These are phyloP conservation scores for Halotydeus destructor DNA, from an alignment of 1,140 invertebrate genomes.

Conservation along the genomic window DNA sequence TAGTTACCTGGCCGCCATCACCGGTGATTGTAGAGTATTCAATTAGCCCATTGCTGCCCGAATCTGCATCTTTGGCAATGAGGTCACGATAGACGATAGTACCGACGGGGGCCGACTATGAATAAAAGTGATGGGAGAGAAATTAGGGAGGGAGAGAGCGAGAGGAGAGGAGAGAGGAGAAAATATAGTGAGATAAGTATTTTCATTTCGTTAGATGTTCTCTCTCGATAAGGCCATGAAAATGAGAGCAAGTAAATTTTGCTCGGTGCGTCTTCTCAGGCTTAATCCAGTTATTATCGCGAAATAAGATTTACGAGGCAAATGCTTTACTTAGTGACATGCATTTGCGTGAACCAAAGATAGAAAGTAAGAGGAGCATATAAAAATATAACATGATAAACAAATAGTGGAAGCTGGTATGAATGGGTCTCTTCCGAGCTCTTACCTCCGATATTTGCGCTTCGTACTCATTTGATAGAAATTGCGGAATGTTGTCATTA, in stretches of 20 bases:
- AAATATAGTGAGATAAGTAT: too few species aligned
- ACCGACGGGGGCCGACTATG: constrained; percentile 17
- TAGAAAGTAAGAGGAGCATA: neutral
- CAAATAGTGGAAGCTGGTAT: neutral
- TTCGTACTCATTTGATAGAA: constrained; percentile 47
- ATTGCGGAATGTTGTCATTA: constrained; percentile 49
- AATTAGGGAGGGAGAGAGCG: too few species aligned
- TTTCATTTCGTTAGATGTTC: too few species aligned
- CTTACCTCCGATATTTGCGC: constrained; percentile 64
- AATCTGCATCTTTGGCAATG: constrained; percentile 16
- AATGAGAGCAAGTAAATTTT: neutral
- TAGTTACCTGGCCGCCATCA: constrained; percentile 20
- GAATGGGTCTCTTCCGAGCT: constrained; percentile 8
- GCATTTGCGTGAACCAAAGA: constrained; percentile 1
- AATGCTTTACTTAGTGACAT: neutral
- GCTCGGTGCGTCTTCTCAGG: too few species aligned
- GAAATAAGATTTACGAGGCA: neutral
- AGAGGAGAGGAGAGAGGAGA: too few species aligned
- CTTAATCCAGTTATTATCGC: neutral
- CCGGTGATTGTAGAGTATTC: constrained; percentile 44
- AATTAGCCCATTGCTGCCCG: constrained; percentile 60
- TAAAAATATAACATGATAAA: neutral
- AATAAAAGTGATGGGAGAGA: neutral
- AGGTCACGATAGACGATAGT: constrained; percentile 17
- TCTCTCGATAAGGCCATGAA: neutral